Evolutionary conservation across 2,888 invertebrate species (phyloP).

Genomic region (Nezara viridula): DNA sequence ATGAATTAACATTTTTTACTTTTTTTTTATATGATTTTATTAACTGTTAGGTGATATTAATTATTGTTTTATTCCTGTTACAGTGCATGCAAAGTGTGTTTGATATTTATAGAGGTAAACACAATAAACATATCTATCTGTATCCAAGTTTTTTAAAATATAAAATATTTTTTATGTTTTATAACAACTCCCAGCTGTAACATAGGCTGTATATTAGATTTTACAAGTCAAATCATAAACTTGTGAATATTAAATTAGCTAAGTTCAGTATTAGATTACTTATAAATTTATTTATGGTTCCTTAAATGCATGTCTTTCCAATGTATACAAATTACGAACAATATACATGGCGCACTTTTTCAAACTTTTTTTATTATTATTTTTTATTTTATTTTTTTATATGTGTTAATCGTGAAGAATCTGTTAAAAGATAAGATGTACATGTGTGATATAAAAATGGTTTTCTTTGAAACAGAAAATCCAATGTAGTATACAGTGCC

Average conservation of each 20-base stretch:
- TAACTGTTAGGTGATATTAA: background rate
- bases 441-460: slow-evolving; percentile 6
- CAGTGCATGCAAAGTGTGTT: background rate
- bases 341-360: slow-evolving; percentile 38
- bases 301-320: slow-evolving; percentile 54
- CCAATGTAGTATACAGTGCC: background rate
- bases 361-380: slow-evolving; percentile 31
- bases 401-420: slow-evolving; percentile 6
- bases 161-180: slow-evolving; percentile 48
- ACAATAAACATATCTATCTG: slow-evolving; percentile 46
- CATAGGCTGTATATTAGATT: slow-evolving; percentile 53
- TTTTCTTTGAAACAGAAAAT: slow-evolving; percentile 39
- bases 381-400: slow-evolving; percentile 40
- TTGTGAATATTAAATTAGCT: slow-evolving; percentile 52
- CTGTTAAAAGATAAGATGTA: slow-evolving; percentile 18
- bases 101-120: slow-evolving; percentile 44
- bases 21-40: background rate
- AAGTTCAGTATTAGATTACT: slow-evolving; percentile 55
- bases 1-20: background rate
- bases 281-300: slow-evolving; percentile 55
- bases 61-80: background rate
- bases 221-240: slow-evolving; percentile 46
- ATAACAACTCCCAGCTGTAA: slow-evolving; percentile 52
- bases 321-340: slow-evolving; percentile 9
- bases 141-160: slow-evolving; percentile 44